Evolutionary conservation across 2,797 vertebrate species (phyloP).

Genomic region (Halcyon chelicuti): DNA sequence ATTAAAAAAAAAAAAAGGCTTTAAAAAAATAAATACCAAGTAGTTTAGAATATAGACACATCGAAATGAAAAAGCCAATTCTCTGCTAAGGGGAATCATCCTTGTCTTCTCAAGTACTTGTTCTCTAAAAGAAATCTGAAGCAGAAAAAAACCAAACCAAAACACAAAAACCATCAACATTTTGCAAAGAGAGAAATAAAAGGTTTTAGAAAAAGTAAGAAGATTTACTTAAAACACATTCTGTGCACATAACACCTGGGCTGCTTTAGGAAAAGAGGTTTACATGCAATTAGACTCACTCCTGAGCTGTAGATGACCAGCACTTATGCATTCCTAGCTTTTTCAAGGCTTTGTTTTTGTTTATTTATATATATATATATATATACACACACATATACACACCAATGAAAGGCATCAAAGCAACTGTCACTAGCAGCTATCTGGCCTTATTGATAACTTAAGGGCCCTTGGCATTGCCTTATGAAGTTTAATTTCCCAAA

Average conservation of each 20-base stretch:
- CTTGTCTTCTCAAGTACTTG: neutral
- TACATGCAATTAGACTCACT: neutral
- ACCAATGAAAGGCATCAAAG: slow-evolving; percentile 62
- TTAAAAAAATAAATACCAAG: neutral
- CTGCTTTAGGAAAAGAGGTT: neutral
- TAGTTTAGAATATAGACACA: neutral
- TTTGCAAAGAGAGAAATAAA: neutral
- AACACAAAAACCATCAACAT: neutral
- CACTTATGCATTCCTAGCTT: neutral
- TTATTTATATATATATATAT: neutral
- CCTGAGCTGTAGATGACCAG: neutral
- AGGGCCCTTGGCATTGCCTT: slow-evolving; percentile 35
- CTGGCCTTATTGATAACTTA: slow-evolving; percentile 57
- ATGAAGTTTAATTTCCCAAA: slow-evolving; percentile 73
- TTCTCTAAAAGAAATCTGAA: neutral
- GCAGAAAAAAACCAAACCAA: neutral
- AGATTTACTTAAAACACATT: neutral
- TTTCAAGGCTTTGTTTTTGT: neutral
- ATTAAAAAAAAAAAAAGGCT: neutral
- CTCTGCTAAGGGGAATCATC: neutral
- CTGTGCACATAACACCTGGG: neutral
- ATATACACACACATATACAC: neutral
- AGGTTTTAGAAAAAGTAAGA: neutral
- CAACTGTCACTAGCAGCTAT: slow-evolving; percentile 42
- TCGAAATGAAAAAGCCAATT: neutral